phyloP scores from a whole-genome alignment of 2,113 vertebrate species.

The Takifugu bimaculatus region DNA sequence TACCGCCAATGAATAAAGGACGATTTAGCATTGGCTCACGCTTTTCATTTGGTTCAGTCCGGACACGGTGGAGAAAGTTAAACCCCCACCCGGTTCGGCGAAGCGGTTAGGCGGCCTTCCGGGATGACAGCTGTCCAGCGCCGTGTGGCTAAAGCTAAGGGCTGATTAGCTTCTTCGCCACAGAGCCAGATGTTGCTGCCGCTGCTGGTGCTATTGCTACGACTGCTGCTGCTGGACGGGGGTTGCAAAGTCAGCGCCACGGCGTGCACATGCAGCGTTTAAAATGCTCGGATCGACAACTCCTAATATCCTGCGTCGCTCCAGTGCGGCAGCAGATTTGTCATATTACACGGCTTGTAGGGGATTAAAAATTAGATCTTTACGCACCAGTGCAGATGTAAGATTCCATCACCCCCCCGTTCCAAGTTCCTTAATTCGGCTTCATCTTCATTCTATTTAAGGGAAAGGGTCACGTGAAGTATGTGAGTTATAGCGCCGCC shows the following conservation, averaged over 20 bases:
- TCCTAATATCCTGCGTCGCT: not conserved
- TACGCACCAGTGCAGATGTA: not conserved
- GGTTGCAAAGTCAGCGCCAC: not conserved
- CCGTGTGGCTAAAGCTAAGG: slow-evolving; percentile 19
- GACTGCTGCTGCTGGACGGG: not conserved
- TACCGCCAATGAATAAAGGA: slow-evolving; percentile 25
- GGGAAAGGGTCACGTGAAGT: not conserved
- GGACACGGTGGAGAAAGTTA: slow-evolving; percentile 46
- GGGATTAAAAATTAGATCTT: not conserved
- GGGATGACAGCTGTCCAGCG: slow-evolving; percentile 41
- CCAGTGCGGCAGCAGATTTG: not conserved
- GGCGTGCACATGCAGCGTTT: not conserved
- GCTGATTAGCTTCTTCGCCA: slow-evolving; percentile 19
- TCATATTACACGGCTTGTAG: slow-evolving; percentile 14
- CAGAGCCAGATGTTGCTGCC: slow-evolving; percentile 30
- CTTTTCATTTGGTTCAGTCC: slow-evolving; percentile 13
- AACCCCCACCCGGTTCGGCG: slow-evolving; percentile 51
- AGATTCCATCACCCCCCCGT: not conserved
- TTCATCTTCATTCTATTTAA: not conserved
- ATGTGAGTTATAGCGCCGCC: slow-evolving; percentile 1
- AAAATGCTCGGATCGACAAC: not conserved
- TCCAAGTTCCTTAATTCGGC: not conserved
- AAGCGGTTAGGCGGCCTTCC: slow-evolving; percentile 46
- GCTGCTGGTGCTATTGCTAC: not conserved
- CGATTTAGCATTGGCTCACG: slow-evolving; percentile 8